Percentiles rank a stretch among this genome's conserved stretches.
Evolutionary conservation across 2,113 vertebrate genomes (phyloP).

Genomic region (Phylloscopus trochilus): DNA sequence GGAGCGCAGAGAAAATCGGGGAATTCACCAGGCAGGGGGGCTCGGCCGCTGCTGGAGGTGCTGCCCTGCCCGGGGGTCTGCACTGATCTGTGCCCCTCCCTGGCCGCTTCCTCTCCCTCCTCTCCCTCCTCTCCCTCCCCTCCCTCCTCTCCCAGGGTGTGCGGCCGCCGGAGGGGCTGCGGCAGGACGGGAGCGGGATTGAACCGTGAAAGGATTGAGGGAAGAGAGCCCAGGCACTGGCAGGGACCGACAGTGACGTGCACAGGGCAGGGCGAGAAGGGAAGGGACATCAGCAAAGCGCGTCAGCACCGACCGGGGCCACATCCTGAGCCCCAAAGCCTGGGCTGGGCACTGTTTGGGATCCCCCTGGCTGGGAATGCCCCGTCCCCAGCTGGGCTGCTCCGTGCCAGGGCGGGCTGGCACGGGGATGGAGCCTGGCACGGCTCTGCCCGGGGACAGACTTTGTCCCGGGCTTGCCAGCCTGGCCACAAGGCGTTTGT

Average conservation of each 20-base stretch:
- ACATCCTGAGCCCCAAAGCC: neutral
- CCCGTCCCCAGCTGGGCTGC: neutral
- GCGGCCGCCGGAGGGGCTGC: neutral
- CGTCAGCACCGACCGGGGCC: fast-evolving
- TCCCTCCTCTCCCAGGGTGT: neutral
- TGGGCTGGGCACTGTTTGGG: neutral
- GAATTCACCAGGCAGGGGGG: neutral
- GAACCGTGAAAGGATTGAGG: neutral
- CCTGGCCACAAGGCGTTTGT: neutral
- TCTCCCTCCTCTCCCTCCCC: neutral
- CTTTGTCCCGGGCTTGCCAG: neutral
- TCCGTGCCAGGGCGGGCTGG: neutral
- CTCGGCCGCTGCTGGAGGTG: fast-evolving
- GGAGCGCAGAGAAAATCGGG: neutral
- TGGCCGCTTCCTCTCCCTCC: neutral
- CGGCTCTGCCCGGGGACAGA: neutral
- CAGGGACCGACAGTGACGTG: neutral
- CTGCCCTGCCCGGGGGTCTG: neutral
- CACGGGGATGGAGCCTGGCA: neutral
- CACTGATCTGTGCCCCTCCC: fast-evolving
- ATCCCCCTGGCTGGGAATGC: neutral
- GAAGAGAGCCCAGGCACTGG: neutral
- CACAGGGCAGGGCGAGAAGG: neutral
- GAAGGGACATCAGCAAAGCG: neutral
- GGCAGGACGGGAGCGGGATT: neutral